Base-by-base conservation (phyloP, 2,797 vertebrate species). In the Mus spretus region DNA sequence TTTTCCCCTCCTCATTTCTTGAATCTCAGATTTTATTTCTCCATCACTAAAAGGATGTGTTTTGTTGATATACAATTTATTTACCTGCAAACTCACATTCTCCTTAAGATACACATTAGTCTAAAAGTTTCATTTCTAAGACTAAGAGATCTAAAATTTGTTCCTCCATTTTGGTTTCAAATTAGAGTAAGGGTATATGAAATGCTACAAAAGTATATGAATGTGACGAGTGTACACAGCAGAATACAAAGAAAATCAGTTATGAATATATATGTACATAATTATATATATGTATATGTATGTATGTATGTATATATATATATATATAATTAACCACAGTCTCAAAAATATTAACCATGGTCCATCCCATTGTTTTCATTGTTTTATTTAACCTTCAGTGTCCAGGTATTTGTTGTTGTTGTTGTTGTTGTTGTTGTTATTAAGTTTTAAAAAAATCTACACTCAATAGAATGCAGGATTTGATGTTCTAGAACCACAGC, bases 281-380 rank as follows among this genome's bases (percentile, higher is more conserved):
- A 37, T 17, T 67, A 14, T 67, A 67, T 34, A 15, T 15, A 67
- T 1, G n/a, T 15, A 19, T 31, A 14, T 12, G 31, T 65, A 65
- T 65, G 4, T 65, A 13, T 65, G 65, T 12, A 28, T 28, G 12
- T 65, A 65, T 65, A 12, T 28, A 31, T 28, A 12, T 12, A 12
- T 65, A 65, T 31, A 65, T 65, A 31, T 72, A 97, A 97, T 97
- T 98, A 97, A 91, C 95, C 80, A 95, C 67, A 91, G 81, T 97
- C 96, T 98, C 98, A 90, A 97, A 94, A 96, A 94, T 87, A 89
- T 90, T 97, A 96, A 97, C 65, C 92, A 31, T 94, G 59, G n/a
- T 94, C 24, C 50, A 70, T 95, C 94, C 91, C 97, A 91, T 72
- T 94, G 86, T 91, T 72, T 98, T 95, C 97, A 92, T 75, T 94